phyloP scores from a whole-genome alignment of 2,113 vertebrate genomes.

The Daphoenositta chrysoptera region DNA sequence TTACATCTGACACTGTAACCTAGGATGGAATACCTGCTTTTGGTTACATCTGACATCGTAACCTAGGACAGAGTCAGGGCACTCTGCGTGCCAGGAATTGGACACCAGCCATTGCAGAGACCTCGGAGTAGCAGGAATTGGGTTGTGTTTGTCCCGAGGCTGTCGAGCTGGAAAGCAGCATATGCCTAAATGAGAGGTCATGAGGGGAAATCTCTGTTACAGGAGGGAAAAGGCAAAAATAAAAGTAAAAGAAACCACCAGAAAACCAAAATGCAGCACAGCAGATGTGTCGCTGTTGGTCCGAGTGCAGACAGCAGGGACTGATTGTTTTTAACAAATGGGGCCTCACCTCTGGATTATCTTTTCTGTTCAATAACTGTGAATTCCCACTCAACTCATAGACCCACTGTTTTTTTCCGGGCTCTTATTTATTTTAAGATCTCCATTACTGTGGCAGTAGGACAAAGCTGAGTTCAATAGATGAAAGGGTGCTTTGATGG shows the following conservation, averaged over 20 bases:
- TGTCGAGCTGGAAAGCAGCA: not conserved
- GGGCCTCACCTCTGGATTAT: not conserved
- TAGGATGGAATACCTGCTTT: too few relatives aligned
- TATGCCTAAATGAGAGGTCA: not conserved
- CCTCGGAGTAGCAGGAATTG: not conserved
- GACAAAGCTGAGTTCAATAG: not conserved
- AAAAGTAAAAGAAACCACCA: not conserved
- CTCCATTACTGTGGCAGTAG: not conserved
- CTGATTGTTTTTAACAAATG: not conserved
- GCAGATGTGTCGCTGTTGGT: not conserved
- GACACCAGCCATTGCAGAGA: not conserved
- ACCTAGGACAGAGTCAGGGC: too few relatives aligned
- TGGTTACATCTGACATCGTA: too few relatives aligned
- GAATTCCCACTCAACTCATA: not conserved
- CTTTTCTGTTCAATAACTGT: not conserved
- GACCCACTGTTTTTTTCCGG: not conserved
- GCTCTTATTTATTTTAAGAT: not conserved
- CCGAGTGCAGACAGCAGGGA: not conserved
- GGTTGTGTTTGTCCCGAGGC: not conserved
- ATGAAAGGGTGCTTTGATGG: not conserved
- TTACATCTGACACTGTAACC: too few relatives aligned
- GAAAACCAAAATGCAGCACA: not conserved
- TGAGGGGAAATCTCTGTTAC: not conserved
- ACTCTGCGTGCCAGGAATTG: not conserved
- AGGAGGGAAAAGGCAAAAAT: not conserved